phyloP scores from a whole-genome alignment of 2,113 vertebrate species.

The Sphaerodactylus townsendi region DNA sequence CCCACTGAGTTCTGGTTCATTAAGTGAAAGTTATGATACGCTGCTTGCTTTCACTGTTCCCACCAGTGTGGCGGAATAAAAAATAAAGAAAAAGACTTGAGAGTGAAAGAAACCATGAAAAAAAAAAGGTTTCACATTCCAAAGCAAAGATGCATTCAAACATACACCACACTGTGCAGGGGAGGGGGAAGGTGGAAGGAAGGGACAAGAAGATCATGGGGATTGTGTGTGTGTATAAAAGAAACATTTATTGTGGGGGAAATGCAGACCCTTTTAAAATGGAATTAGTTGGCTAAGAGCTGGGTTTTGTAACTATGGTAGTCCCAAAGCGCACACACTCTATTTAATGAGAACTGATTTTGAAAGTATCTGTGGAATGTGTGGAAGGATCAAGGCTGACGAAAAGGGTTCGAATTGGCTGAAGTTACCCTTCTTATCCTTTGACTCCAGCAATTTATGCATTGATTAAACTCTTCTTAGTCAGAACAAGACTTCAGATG shows the following conservation, averaged over 20 bases:
- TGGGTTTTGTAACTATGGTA: slow-evolving; percentile 59
- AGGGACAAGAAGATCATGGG: slow-evolving; percentile 44
- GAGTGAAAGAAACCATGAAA: slow-evolving; percentile 55
- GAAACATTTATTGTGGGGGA: slow-evolving; percentile 48
- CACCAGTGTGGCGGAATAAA: slow-evolving; percentile 8
- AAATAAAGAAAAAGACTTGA: slow-evolving; percentile 41
- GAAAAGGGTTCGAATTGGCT: slow-evolving; percentile 58
- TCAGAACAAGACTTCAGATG: slow-evolving; percentile 29
- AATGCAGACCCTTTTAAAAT: slow-evolving; percentile 63
- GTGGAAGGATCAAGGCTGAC: slow-evolving; percentile 57
- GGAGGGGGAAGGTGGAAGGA: slow-evolving; percentile 9
- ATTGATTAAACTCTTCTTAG: slow-evolving; percentile 58
- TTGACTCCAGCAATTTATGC: slow-evolving; percentile 56
- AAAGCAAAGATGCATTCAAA: slow-evolving; percentile 41
- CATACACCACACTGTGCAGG: not conserved
- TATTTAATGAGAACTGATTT: slow-evolving; percentile 67
- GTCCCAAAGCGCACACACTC: slow-evolving; percentile 65
- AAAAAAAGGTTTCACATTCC: slow-evolving; percentile 58
- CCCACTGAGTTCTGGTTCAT: slow-evolving; percentile 37
- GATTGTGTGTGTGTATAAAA: slow-evolving; percentile 28
- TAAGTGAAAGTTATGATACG: slow-evolving; percentile 3
- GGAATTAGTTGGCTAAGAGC: slow-evolving; percentile 64
- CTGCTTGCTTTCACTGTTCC: slow-evolving; percentile 50
- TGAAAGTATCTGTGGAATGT: slow-evolving; percentile 72
- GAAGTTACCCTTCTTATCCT: slow-evolving; percentile 58